Percentiles rank a stretch among this genome's conserved stretches.
Conservation (phyloP, 1,140 invertebrate genomes). For the Aphelenchoides avenae region DNA sequence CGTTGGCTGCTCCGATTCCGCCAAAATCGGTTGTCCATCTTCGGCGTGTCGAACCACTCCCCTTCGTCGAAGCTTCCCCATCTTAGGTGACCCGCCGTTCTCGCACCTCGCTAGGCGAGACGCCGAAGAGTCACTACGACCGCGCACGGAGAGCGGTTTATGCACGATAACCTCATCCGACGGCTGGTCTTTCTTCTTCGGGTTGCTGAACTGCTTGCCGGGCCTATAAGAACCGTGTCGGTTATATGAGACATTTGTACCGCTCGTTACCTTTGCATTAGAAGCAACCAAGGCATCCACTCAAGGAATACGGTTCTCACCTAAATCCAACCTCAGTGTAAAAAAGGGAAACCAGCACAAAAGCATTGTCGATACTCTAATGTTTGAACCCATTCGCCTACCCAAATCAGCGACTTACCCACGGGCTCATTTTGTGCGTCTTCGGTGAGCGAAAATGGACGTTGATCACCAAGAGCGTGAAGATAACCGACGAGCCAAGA, state of each 20-base stretch:
- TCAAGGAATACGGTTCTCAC: slow-evolving; percentile 84
- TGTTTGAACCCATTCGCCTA: slow-evolving; percentile 23
- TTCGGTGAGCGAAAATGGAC: slow-evolving; percentile 50
- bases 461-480: slow-evolving; percentile 52
- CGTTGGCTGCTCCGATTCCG: too few species aligned
- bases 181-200: slow-evolving; percentile 15
- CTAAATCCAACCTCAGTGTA: slow-evolving; percentile 61
- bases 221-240: slow-evolving; percentile 68
- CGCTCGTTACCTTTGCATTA: too few species aligned
- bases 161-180: not conserved
- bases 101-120: not conserved
- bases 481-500: slow-evolving; percentile 50
- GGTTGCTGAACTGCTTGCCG: slow-evolving; percentile 30
- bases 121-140: not conserved
- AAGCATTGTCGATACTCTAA: slow-evolving; percentile 33
- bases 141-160: not conserved
- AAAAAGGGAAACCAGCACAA: slow-evolving; percentile 16
- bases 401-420: slow-evolving; percentile 61
- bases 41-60: too few species aligned
- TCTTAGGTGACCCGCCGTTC: slow-evolving; percentile 3
- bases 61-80: slow-evolving; percentile 15
- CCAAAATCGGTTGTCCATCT: too few species aligned
- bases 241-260: too few species aligned
- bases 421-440: slow-evolving; percentile 49
- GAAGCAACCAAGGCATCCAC: slow-evolving; percentile 89